Evolutionary conservation across 2,888 invertebrate genomes (phyloP).

Genomic region (Cheilosia variabilis): DNA sequence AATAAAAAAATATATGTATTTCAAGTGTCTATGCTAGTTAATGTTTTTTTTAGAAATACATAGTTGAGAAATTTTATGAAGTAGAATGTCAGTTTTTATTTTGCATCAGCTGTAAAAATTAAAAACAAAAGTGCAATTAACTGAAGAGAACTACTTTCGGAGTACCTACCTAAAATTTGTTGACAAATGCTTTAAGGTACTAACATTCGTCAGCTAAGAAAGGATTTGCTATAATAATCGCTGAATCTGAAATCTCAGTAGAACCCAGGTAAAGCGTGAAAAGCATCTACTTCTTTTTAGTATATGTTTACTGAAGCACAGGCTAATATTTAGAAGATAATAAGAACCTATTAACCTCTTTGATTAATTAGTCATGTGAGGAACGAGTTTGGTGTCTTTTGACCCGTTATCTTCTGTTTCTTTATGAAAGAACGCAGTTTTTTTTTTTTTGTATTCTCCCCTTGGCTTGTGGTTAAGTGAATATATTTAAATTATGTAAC

Average conservation of each 20-base stretch:
- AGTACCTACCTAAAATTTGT: neutral
- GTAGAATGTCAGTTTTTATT: too few relatives aligned
- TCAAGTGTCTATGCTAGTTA: neutral
- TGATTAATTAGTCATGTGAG: conserved; percentile 3
- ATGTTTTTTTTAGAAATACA: neutral
- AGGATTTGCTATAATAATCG: too few relatives aligned
- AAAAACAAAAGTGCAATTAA: conserved; percentile 11
- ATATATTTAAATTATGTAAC: neutral
- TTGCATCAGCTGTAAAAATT: neutral
- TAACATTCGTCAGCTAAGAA: neutral
- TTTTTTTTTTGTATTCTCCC: conserved; percentile 1
- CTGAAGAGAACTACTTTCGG: neutral
- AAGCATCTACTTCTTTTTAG: neutral
- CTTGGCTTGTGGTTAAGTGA: neutral
- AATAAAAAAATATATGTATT: neutral
- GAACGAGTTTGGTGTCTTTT: neutral
- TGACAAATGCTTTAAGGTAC: conserved; percentile 11
- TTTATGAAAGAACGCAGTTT: neutral
- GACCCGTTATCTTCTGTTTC: neutral
- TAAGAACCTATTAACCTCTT: conserved; percentile 4
- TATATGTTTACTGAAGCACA: neutral
- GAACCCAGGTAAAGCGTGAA: conserved; percentile 27
- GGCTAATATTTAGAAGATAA: conserved; percentile 47
- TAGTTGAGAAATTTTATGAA: neutral
- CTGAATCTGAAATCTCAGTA: neutral